A percentile compares a stretch with the other conserved stretches of the same genome.
phyloP scores from a whole-genome alignment of 2,797 vertebrate genomes.

The Limosa lapponica region DNA sequence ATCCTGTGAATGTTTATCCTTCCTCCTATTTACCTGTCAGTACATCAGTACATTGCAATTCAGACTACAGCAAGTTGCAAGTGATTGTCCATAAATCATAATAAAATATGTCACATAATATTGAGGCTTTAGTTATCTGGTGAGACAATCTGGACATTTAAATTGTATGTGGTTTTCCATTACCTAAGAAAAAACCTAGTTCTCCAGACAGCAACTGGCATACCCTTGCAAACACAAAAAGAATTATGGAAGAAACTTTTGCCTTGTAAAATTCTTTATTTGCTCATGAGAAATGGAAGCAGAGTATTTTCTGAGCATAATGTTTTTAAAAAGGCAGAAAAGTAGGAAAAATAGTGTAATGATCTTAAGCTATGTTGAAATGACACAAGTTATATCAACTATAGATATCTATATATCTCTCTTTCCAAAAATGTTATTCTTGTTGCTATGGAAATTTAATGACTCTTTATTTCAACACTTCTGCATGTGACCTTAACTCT shows the following conservation, averaged over 20 bases:
- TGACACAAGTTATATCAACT: background rate
- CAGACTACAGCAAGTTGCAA: background rate
- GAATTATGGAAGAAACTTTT: background rate
- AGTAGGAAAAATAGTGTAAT: slow-evolving; percentile 1
- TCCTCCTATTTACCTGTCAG: background rate
- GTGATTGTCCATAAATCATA: slow-evolving; percentile 31
- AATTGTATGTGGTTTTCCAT: background rate
- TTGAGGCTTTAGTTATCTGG: slow-evolving; percentile 12
- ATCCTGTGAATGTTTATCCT: background rate
- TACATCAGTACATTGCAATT: background rate
- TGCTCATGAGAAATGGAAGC: background rate
- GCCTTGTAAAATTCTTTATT: slow-evolving; percentile 4
- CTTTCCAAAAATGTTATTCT: background rate
- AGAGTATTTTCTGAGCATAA: background rate
- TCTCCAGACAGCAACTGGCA: background rate
- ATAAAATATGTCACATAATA: slow-evolving; percentile 30
- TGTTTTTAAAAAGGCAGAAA: background rate
- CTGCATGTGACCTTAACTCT: background rate
- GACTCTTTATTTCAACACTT: background rate
- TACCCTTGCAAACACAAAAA: background rate
- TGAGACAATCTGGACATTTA: slow-evolving; percentile 24
- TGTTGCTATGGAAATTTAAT: background rate
- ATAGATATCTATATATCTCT: background rate
- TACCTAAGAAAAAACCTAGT: background rate
- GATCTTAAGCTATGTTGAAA: background rate